Percentiles rank a stretch among this genome's conserved stretches.
These are phyloP conservation scores for Helicoverpa zea DNA, from an alignment of 1,140 invertebrate species.

Conservation along the genomic window DNA sequence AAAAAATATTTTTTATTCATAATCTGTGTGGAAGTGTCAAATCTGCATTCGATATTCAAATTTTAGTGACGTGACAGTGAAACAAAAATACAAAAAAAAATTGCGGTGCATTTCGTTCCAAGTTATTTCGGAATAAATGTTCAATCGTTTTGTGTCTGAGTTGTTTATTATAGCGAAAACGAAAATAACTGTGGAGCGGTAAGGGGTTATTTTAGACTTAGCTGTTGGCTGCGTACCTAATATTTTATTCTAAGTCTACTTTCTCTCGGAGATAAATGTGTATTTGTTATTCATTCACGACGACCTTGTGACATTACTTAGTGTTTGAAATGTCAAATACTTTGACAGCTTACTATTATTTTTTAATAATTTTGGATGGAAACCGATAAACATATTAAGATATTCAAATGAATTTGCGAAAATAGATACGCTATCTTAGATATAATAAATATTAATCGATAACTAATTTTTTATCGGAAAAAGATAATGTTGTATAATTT, in stretches of 20 bases:
- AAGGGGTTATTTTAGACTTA: conserved; percentile 78
- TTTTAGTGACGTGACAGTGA: conserved; percentile 53
- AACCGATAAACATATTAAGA: neutral
- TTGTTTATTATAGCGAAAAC: conserved; percentile 71
- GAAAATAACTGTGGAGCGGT: conserved; percentile 77
- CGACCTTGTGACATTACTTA: conserved; percentile 13
- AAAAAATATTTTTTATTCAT: conserved; percentile 29
- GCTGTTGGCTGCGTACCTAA: conserved; percentile 45
- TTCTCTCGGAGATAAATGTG: conserved; percentile 27
- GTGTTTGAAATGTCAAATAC: neutral
- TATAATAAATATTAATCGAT: conserved; percentile 22
- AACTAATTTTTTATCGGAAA: conserved; percentile 3
- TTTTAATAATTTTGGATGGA: neutral
- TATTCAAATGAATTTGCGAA: conserved; percentile 28
- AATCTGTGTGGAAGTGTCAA: conserved; percentile 32
- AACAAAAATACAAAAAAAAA: conserved; percentile 31
- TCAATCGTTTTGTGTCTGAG: conserved; percentile 68
- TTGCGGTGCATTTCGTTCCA: conserved; percentile 74
- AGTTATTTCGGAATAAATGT: conserved; percentile 59
- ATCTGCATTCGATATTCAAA: conserved; percentile 33
- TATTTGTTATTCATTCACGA: conserved; percentile 10
- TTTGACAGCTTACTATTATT: too few relatives aligned
- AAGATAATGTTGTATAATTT: neutral
- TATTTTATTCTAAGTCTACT: conserved; percentile 44
- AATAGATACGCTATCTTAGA: conserved; percentile 16